These are phyloP conservation scores for Zaprionus camerounensis DNA, from an alignment of 1,140 invertebrate genomes.

Conservation along the genomic window DNA sequence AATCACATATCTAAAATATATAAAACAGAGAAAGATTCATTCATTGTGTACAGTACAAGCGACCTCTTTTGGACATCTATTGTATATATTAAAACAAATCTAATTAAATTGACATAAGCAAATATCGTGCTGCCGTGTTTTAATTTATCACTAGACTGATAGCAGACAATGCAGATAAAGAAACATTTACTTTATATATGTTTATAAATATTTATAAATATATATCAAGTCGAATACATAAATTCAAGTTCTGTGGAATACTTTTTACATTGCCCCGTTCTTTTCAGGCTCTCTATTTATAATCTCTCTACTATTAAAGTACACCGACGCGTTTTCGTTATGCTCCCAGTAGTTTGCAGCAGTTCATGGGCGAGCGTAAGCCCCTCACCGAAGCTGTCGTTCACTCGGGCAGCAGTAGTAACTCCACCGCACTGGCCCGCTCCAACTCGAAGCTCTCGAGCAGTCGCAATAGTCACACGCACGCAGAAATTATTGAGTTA, in stretches of 20 bases:
- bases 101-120: background rate
- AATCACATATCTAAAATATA: background rate
- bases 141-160: too few species aligned
- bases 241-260: background rate
- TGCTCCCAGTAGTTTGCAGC: constrained; percentile 84
- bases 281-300: background rate
- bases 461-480: constrained; percentile 28
- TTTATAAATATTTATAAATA: background rate
- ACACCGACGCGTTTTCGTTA: background rate
- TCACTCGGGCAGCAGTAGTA: constrained; percentile 63
- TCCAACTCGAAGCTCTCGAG: constrained; percentile 27
- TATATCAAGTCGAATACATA: background rate
- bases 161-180: background rate
- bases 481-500: constrained; percentile 57
- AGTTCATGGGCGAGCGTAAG: constrained; percentile 85
- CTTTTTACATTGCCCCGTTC: background rate
- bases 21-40: background rate
- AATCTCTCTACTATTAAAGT: background rate
- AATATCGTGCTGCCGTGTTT: background rate
- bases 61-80: background rate
- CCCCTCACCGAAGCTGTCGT: constrained; percentile 59
- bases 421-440: constrained; percentile 57
- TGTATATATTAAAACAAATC: background rate
- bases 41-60: background rate
- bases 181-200: too few species aligned